These are phyloP conservation scores for Abscondita cerata DNA, from an alignment of 2,888 invertebrate genomes.

Conservation along the genomic window DNA sequence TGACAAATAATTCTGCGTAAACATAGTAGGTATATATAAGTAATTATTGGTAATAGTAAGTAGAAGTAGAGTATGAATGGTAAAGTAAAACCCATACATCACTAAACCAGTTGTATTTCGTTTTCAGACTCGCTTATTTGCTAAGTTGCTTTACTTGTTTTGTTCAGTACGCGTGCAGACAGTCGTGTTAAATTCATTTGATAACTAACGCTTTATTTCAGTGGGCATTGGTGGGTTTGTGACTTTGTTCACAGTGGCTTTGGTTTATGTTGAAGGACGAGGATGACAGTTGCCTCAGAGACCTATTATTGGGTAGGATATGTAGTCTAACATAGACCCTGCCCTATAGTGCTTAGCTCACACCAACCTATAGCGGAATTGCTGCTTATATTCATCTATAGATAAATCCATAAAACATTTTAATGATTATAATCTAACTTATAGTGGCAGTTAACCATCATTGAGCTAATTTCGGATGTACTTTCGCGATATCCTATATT, in stretches of 20 bases:
- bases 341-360: conserved; percentile 46
- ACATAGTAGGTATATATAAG: conserved; percentile 15
- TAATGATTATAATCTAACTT: conserved; percentile 16
- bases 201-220: conserved; percentile 54
- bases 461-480: conserved; percentile 13
- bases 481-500: not conserved
- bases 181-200: conserved; percentile 34
- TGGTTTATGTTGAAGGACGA: conserved; percentile 57
- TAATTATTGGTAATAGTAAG: conserved; percentile 19
- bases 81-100: conserved; percentile 35
- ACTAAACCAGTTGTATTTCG: conserved; percentile 43
- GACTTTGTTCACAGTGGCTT: conserved; percentile 58
- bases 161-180: conserved; percentile 38
- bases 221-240: conserved; percentile 56
- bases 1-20: conserved; percentile 16
- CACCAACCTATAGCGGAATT: conserved; percentile 43
- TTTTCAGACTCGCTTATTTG: conserved; percentile 49
- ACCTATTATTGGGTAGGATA: conserved; percentile 52
- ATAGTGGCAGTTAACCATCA: conserved; percentile 27
- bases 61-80: conserved; percentile 38
- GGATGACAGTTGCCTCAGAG: conserved; percentile 51
- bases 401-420: conserved; percentile 18
- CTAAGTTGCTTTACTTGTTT: conserved; percentile 55
- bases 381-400: conserved; percentile 46
- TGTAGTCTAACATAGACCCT: conserved; percentile 43